Conservation (phyloP, 2,797 vertebrate species). For the Petrocephalus sullivani region DNA sequence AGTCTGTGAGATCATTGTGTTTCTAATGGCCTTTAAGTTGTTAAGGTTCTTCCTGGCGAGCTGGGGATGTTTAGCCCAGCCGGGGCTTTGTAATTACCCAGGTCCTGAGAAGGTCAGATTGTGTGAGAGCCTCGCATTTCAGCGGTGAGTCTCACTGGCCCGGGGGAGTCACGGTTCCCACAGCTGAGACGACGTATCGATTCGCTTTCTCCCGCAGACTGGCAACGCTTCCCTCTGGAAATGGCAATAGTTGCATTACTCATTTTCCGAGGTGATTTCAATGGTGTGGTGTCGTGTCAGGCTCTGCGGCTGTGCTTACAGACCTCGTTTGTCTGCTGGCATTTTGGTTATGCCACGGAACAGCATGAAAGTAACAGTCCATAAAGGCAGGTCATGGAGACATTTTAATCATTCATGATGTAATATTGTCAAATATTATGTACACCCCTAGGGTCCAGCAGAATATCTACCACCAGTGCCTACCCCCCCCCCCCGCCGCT, state of each 20-base stretch:
- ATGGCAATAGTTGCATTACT: not conserved
- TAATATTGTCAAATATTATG: no score
- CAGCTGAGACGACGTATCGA: not conserved
- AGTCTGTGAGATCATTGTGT: constrained; percentile 34
- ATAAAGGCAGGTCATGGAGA: no score
- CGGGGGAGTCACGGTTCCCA: constrained; percentile 9
- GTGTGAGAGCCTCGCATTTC: constrained; percentile 10
- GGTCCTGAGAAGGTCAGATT: constrained; percentile 31
- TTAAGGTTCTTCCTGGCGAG: not conserved
- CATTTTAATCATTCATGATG: no score
- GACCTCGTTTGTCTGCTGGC: not conserved
- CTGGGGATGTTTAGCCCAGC: not conserved
- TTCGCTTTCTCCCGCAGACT: not conserved
- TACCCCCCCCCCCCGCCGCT: no score
- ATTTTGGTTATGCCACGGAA: no score
- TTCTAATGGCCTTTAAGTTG: constrained; percentile 14
- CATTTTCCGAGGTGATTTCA: not conserved
- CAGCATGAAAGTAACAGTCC: no score
- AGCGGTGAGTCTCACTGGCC: not conserved
- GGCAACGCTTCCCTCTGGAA: not conserved
- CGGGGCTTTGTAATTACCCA: constrained; percentile 18
- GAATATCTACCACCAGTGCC: no score
- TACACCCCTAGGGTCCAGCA: no score
- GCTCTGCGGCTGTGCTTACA: not conserved
- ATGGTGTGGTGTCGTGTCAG: not conserved